These are phyloP conservation scores for Tromatobia lineatoria DNA, from an alignment of 2,888 invertebrate genomes.

Conservation along the genomic window DNA sequence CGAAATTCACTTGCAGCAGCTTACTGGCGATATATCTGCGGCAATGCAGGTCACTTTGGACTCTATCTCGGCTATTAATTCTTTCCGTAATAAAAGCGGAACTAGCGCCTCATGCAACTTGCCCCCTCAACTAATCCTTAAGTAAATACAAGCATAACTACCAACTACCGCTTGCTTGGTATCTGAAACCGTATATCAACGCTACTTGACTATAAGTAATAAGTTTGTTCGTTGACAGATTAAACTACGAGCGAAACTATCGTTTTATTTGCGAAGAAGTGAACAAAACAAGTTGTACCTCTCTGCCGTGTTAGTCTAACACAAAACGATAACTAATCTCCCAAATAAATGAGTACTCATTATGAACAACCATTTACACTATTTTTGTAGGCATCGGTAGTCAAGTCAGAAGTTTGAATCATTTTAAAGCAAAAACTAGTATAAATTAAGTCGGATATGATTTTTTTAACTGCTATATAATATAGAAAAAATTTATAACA, in stretches of 20 bases:
- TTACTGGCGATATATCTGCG: not conserved
- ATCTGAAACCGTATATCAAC: not conserved
- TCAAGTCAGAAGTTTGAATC: no score
- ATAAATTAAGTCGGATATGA: no score
- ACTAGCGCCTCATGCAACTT: not conserved
- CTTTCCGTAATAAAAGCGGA: not conserved
- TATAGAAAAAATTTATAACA: no score
- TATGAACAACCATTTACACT: no score
- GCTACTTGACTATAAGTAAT: not conserved
- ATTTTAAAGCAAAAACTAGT: no score
- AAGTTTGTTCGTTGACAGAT: no score
- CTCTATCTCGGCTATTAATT: not conserved
- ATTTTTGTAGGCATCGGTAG: no score
- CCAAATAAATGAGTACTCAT: no score
- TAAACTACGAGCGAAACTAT: no score
- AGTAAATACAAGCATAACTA: not conserved
- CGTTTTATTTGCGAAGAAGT: no score
- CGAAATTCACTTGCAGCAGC: not conserved
- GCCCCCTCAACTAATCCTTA: not conserved
- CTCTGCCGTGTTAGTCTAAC: no score
- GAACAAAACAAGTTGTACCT: not conserved
- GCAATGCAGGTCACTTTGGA: not conserved
- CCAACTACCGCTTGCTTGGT: not conserved
- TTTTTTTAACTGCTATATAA: no score
- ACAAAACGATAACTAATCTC: not conserved